Conservation (phyloP, 2,113 vertebrate species). For the Corynorhinus townsendii region DNA sequence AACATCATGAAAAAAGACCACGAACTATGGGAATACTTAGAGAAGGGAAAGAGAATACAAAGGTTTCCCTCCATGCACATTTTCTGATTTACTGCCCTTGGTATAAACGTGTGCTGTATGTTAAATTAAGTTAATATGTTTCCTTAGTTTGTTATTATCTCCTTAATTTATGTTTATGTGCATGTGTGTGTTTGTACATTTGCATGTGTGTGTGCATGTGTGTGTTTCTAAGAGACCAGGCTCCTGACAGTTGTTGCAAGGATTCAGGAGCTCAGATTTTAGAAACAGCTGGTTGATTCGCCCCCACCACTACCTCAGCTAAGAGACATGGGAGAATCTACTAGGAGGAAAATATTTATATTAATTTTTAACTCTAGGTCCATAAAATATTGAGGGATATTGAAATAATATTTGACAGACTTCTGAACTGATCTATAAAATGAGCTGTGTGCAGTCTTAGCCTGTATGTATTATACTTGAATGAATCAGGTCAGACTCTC, state of each 20-base stretch:
- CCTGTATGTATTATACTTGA: background rate
- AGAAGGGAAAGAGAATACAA: background rate
- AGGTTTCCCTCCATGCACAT: background rate
- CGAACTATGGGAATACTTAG: background rate
- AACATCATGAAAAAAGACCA: background rate
- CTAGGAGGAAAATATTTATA: background rate
- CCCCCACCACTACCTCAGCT: background rate
- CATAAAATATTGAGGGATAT: background rate
- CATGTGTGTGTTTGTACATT: background rate
- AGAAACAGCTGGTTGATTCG: conserved; percentile 38
- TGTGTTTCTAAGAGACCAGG: background rate
- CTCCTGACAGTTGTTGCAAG: conserved; percentile 20
- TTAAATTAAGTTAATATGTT: background rate
- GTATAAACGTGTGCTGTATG: background rate
- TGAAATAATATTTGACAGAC: background rate
- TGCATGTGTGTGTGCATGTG: background rate
- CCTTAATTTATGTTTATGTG: background rate
- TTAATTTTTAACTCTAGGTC: background rate
- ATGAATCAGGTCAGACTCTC: conserved; percentile 4
- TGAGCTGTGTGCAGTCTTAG: background rate
- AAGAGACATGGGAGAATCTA: background rate
- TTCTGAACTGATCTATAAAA: conserved; percentile 28
- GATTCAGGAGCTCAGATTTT: conserved; percentile 23
- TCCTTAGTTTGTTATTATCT: background rate
- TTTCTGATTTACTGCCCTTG: background rate